phyloP scores from a whole-genome alignment of 1,140 invertebrate species.

The Pseudomyrmex sp. region DNA sequence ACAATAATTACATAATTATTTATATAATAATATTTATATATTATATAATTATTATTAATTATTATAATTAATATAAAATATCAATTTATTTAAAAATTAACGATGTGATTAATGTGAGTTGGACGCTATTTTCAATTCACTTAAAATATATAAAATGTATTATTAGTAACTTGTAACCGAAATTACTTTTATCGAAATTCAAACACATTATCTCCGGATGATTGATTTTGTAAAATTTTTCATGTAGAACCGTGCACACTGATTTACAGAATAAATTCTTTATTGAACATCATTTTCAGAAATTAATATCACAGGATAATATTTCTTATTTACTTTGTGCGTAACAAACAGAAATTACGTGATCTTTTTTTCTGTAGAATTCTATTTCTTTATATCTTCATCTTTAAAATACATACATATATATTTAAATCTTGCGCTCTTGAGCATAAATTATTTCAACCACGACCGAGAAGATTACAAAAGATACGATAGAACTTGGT shows the following conservation, averaged over 20 bases:
- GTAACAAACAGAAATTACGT: background rate
- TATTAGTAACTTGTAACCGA: background rate
- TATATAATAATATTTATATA: background rate
- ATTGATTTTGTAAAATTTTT: too few species aligned
- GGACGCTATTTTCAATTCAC: background rate
- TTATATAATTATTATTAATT: background rate
- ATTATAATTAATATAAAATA: too few species aligned
- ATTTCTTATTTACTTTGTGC: background rate
- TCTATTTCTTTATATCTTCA: background rate
- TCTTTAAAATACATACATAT: background rate
- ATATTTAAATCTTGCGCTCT: background rate
- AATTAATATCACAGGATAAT: too few species aligned
- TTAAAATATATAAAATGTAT: background rate
- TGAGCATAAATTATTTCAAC: background rate
- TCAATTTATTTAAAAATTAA: too few species aligned
- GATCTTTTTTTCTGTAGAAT: background rate
- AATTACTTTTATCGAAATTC: conserved; percentile 7
- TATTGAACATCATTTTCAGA: too few species aligned
- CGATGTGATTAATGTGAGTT: too few species aligned
- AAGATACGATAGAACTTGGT: background rate
- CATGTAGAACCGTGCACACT: too few species aligned
- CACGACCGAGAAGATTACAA: conserved; percentile 12
- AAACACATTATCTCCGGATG: background rate
- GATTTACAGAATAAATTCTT: too few species aligned
- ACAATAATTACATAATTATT: background rate